Conservation (phyloP, 1,140 invertebrate species). For the Pygmarrhopalites habei region DNA sequence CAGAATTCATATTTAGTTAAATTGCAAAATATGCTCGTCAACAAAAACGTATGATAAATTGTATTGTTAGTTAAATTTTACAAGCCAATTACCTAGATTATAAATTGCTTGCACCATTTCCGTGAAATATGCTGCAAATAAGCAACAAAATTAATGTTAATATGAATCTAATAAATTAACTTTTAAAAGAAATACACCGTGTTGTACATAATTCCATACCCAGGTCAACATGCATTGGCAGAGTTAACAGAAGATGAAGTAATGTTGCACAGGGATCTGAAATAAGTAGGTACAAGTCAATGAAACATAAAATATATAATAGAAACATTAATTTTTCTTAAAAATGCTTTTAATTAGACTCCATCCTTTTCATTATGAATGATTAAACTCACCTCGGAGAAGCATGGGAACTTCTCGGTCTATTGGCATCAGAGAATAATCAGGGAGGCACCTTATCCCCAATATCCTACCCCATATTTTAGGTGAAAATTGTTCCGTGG, state of each 20-base stretch:
- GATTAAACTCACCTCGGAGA: too few species aligned
- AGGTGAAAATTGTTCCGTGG: conserved; percentile 34
- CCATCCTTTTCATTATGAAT: too few species aligned
- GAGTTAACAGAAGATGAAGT: conserved; percentile 74
- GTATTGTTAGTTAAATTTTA: too few species aligned
- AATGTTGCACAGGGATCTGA: conserved; percentile 78
- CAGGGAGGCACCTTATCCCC: conserved; percentile 38
- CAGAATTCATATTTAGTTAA: too few species aligned
- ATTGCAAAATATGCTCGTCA: too few species aligned
- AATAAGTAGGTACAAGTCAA: too few species aligned
- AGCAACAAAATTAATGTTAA: conserved; percentile 34
- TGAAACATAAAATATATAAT: too few species aligned
- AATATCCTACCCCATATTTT: conserved; percentile 38
- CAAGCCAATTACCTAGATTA: conserved; percentile 80
- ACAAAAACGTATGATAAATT: too few species aligned
- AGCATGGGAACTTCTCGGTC: conserved; percentile 70
- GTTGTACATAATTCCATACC: conserved; percentile 51
- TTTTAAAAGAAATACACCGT: neutral
- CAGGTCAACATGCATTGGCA: conserved; percentile 76
- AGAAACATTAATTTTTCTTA: too few species aligned
- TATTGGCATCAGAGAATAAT: conserved; percentile 44
- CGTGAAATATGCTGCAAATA: conserved; percentile 72
- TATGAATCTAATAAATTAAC: neutral
- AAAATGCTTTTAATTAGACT: too few species aligned
- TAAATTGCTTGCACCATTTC: conserved; percentile 77